Conservation (phyloP, 2,797 vertebrate species). For the Podarcis siculus region DNA sequence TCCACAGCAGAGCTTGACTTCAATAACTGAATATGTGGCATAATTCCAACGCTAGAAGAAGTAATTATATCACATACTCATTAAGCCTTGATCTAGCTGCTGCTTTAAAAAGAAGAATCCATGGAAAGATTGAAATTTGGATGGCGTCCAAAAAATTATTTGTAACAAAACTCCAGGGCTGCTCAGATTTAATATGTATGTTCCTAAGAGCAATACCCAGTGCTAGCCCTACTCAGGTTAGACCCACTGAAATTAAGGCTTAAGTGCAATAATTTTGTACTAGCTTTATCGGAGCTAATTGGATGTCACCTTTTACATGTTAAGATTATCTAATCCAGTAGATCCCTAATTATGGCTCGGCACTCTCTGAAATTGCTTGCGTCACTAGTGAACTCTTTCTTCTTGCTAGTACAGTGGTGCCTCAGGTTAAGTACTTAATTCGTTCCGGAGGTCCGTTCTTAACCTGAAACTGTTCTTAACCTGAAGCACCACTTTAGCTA, state of each 20-base stretch:
- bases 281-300: no score
- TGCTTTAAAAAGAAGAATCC: slow-evolving; percentile 9
- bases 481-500: no score
- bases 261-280: no score
- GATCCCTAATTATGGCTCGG: not conserved
- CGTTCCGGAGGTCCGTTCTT: no score
- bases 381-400: not conserved
- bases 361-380: not conserved
- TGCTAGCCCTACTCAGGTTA: no score
- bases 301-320: not conserved
- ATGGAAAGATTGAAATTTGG: slow-evolving; percentile 25
- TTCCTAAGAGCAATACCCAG: not conserved
- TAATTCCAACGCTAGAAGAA: slow-evolving; percentile 29
- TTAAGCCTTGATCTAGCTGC: slow-evolving; percentile 35
- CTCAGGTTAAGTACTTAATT: no score
- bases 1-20: slow-evolving; percentile 36
- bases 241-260: no score
- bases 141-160: slow-evolving; percentile 25
- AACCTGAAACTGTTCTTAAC: no score
- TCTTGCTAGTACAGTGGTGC: not conserved
- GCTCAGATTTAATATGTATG: slow-evolving; percentile 8
- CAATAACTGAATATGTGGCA: slow-evolving; percentile 46
- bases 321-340: not conserved
- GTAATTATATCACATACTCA: slow-evolving; percentile 45
- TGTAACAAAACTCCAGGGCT: slow-evolving; percentile 21